These are phyloP conservation scores for Dromococcyx pavoninus DNA, from an alignment of 2,797 vertebrate genomes.

Conservation along the genomic window DNA sequence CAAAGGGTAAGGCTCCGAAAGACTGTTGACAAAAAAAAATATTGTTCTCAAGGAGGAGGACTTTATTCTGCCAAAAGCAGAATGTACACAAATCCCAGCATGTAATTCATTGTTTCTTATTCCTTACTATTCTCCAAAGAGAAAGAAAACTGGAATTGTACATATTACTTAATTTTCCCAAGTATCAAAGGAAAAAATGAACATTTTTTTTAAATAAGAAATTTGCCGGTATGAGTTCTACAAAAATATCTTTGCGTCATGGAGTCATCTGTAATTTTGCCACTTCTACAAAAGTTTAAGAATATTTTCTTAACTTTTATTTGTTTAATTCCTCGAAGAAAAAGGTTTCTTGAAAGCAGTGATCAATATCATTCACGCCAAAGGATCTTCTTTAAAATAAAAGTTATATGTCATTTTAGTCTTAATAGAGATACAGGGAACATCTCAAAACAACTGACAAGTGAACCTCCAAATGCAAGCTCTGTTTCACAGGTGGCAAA, in stretches of 20 bases:
- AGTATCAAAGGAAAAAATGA: neutral
- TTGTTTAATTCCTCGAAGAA: neutral
- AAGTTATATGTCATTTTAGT: neutral
- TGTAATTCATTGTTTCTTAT: neutral
- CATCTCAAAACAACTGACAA: neutral
- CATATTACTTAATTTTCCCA: neutral
- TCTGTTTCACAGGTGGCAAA: too few species aligned
- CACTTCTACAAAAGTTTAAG: neutral
- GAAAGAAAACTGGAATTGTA: neutral
- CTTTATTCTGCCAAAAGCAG: neutral
- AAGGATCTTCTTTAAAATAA: neutral
- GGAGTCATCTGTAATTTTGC: neutral
- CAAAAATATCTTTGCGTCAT: neutral
- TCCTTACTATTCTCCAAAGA: neutral
- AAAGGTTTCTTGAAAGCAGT: neutral
- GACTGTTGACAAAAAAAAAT: neutral
- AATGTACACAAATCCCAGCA: neutral
- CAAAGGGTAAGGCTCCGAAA: neutral
- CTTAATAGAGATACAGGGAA: neutral
- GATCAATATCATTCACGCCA: rapidly evolving
- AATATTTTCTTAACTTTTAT: neutral
- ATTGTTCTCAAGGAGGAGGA: neutral
- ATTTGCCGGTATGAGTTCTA: neutral
- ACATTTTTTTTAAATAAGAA: neutral
- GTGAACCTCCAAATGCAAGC: neutral